Evolutionary conservation across 2,113 vertebrate species (phyloP), one percentile per base, ranked within the genome.

Genomic region (Callospermophilus lateralis): DNA sequence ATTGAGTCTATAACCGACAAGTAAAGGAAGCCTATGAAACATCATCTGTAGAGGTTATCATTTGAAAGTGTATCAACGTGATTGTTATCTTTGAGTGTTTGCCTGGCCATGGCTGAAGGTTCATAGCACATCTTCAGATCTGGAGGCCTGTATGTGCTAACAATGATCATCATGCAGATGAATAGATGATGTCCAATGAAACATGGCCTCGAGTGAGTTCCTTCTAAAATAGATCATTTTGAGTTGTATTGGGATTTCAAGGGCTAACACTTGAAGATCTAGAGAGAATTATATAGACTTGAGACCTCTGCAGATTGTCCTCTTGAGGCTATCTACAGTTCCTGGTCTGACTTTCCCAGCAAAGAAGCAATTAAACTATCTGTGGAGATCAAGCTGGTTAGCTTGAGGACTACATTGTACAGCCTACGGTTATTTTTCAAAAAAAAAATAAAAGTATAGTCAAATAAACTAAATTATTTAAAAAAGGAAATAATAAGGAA

Each of bases 201-300:
- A 2, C 17, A 48, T 34, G 16, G 17, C 12, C 8, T 24, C 1
- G 3, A 42, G 26, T 16, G 17, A 22, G 1, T 11, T 15, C 4
- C 37, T 48, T 84, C 22, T 74, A 1, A 34, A 51, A 37, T 26
- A 32, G 26, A 4, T 42, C 24, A 24, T 8, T 5, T 39, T 8
- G 10, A 39, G 65, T 63, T 8, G 6, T 19, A 1, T 4, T 73
- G 61, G 32, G n/a, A 39, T 74, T 61, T 65, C 17, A 24, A 11
- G 34, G n/a, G 4, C 34, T 77, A 55, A 45, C 17, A 1, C 24
- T 4, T 6, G 8, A 42, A 19, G 13, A 20, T 3, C 0, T 45
- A 6, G 30, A 90, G 68, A 34, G n/a, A 88, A n/a, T 73, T 73
- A 58, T 6, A 67, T 19, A n/a, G 12, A 67, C 1, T 24, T 9